Conservation (phyloP, 2,888 invertebrate genomes). For the Metallyticus violacea region DNA sequence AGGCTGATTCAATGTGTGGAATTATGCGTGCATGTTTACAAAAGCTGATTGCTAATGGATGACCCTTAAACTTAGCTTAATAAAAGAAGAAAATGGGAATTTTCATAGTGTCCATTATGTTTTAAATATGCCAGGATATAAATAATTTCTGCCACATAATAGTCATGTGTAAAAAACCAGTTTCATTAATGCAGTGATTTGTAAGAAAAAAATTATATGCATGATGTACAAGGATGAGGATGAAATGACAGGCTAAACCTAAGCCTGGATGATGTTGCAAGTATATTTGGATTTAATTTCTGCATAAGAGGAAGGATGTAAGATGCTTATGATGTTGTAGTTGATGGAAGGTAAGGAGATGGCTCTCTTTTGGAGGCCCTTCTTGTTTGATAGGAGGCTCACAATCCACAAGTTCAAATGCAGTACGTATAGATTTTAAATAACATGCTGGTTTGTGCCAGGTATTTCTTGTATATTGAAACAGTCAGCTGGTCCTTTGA, state of each 20-base stretch:
- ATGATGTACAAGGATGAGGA: too few relatives aligned
- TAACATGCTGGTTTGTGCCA: neutral
- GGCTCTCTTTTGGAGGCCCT: too few relatives aligned
- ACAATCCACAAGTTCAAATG: too few relatives aligned
- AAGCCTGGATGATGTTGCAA: too few relatives aligned
- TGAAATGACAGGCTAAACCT: too few relatives aligned
- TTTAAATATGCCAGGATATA: neutral
- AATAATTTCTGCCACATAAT: neutral
- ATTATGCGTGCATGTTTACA: conserved; percentile 10
- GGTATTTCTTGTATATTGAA: neutral
- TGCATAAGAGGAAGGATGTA: too few relatives aligned
- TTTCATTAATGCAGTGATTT: neutral
- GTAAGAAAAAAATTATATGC: neutral
- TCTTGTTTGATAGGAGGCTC: too few relatives aligned
- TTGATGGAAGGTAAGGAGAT: too few relatives aligned
- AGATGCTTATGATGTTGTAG: too few relatives aligned
- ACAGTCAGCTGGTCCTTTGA: neutral
- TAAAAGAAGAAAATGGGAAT: conserved; percentile 5
- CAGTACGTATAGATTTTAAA: neutral
- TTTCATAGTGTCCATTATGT: conserved; percentile 8
- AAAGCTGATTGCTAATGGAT: neutral
- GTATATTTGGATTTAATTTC: too few relatives aligned
- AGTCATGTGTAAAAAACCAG: neutral
- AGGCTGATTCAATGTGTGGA: neutral
- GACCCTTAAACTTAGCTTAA: conserved; percentile 10